phyloP scores from a whole-genome alignment of 2,888 invertebrate species.

The Autographa pulchrina region DNA sequence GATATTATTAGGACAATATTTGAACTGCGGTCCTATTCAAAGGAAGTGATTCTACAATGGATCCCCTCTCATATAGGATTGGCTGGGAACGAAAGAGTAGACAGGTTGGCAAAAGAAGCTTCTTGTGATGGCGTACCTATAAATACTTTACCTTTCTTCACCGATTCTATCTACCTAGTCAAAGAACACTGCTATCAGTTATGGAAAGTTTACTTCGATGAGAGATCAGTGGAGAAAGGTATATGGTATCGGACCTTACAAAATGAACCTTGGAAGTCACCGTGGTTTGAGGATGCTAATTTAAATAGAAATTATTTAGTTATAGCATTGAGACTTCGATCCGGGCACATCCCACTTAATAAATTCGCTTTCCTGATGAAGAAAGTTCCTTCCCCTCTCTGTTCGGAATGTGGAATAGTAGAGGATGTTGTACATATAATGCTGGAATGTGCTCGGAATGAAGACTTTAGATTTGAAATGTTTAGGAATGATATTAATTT shows the following conservation, averaged over 20 bases:
- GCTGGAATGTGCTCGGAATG: slow-evolving; percentile 1
- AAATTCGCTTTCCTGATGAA: slow-evolving; percentile 5
- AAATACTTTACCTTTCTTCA: not conserved
- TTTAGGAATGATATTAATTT: not conserved
- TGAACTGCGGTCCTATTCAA: not conserved
- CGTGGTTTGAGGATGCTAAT: slow-evolving; percentile 6
- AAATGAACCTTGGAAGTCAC: slow-evolving; percentile 12
- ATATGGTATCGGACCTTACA: slow-evolving; percentile 14
- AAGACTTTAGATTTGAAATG: not conserved
- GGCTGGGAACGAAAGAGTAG: slow-evolving; percentile 6
- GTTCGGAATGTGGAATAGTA: slow-evolving; percentile 8
- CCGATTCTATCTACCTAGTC: not conserved
- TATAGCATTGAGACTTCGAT: slow-evolving; percentile 7
- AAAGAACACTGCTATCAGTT: not conserved
- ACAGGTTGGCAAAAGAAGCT: slow-evolving; percentile 8
- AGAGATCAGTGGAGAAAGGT: slow-evolving; percentile 13
- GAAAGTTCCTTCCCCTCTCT: slow-evolving; percentile 1
- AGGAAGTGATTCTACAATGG: slow-evolving; percentile 3
- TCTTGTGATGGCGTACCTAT: slow-evolving; percentile 3
- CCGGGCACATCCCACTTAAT: slow-evolving; percentile 11
- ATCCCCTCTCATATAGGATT: slow-evolving; percentile 12
- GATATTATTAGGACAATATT: not conserved
- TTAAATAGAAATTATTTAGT: not conserved
- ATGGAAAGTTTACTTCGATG: slow-evolving; percentile 14
- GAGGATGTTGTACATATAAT: slow-evolving; percentile 4